Evolutionary conservation across 2,797 vertebrate genomes (phyloP).

Genomic region (Coracias cyanogaster): DNA sequence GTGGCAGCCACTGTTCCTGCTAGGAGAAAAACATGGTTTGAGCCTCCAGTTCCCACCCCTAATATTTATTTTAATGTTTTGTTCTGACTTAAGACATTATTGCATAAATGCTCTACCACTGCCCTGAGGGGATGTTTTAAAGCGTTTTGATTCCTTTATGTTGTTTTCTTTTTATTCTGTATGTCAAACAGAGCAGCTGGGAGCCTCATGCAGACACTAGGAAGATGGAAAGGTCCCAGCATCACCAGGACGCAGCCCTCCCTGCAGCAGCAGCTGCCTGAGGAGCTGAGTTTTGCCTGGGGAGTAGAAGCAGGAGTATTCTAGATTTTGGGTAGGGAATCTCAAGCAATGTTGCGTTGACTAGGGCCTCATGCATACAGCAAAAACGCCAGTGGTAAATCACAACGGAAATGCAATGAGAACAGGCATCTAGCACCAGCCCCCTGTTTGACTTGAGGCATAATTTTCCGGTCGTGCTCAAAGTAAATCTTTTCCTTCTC

Average conservation of each 20-base stretch:
- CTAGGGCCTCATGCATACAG: neutral
- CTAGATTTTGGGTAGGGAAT: neutral
- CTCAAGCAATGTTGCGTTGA: neutral
- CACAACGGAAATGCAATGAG: neutral
- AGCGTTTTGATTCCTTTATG: slow-evolving; percentile 25
- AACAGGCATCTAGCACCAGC: neutral
- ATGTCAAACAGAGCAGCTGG: neutral
- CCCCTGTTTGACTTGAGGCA: neutral
- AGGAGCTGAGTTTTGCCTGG: neutral
- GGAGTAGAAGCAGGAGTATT: neutral
- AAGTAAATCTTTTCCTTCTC: neutral
- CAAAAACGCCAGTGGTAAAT: neutral
- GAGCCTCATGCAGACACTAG: neutral
- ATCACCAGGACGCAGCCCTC: neutral
- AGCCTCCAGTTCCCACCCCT: slow-evolving; percentile 10
- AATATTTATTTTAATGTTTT: slow-evolving; percentile 48
- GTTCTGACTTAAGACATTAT: slow-evolving; percentile 31
- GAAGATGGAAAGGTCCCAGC: neutral
- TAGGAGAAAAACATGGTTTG: neutral
- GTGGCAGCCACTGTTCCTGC: neutral
- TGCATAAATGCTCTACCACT: slow-evolving; percentile 16
- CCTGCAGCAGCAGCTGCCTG: neutral
- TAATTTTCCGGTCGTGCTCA: neutral
- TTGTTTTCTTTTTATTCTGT: slow-evolving; percentile 24
- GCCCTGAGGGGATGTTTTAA: slow-evolving; percentile 29